Evolutionary conservation across 2,797 vertebrate genomes (phyloP).

Genomic region (Enoplosus armatus): DNA sequence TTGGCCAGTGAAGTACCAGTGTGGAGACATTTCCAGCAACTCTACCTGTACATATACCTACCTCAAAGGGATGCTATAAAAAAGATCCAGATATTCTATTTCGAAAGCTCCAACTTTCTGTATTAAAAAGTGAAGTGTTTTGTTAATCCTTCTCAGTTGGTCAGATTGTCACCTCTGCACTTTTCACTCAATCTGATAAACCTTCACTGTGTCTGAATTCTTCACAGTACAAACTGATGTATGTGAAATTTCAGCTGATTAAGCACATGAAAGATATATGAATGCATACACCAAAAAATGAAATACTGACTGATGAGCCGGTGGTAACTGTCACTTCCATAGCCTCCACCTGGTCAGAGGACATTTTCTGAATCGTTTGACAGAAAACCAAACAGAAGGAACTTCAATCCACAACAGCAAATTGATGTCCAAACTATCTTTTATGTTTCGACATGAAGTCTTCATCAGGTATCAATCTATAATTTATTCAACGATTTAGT

Average conservation of each 20-base stretch:
- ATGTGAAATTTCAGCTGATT: neutral
- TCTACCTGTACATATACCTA: conserved; percentile 18
- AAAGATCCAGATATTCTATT: conserved; percentile 24
- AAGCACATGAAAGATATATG: neutral
- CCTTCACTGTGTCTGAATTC: neutral
- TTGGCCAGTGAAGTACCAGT: conserved; percentile 66
- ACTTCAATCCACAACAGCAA: neutral
- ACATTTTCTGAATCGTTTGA: neutral
- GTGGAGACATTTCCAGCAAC: conserved; percentile 69
- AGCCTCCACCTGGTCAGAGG: neutral
- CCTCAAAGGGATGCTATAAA: conserved; percentile 15
- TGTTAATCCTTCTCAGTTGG: neutral
- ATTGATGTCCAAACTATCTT: neutral
- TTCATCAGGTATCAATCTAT: neutral
- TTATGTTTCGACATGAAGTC: neutral
- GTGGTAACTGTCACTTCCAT: neutral
- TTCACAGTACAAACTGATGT: neutral
- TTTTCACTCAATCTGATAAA: neutral
- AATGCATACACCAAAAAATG: neutral
- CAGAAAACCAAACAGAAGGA: neutral
- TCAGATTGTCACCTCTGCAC: neutral
- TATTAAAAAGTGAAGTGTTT: neutral
- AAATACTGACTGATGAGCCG: neutral
- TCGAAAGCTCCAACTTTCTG: conserved; percentile 26
- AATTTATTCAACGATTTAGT: neutral